Evolutionary conservation across 1,140 invertebrate genomes (phyloP), one percentile per base, ranked within the genome.

Genomic region (Frieseomelitta varia): DNA sequence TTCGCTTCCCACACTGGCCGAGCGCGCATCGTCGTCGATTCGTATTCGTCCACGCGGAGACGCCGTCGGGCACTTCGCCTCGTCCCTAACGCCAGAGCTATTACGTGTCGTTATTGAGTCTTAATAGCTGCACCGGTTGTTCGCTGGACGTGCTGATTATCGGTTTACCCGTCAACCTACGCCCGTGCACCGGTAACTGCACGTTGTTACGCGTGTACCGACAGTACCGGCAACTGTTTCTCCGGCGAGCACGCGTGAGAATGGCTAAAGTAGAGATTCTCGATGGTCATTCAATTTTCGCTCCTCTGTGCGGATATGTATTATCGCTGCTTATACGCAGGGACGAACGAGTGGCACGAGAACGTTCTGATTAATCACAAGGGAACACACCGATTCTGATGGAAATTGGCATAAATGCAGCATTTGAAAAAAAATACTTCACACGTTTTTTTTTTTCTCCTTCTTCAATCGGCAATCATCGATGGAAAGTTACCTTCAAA

Each of bases 31-130:
- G 71, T 63, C 61, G 47, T 72, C 39, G 53, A 86, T 53, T n/a
- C 39, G 27, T 76, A 47, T 61, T 61, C 74, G 15, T 56, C 30
- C 56, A n/a, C 24, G 72, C 21, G 72, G 79, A 51, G 68, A 19
- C 21, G 65, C 65, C 53, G 58, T 27, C 17, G 74, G n/a, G 39
- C 39, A 47, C 39, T 47, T 47, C 51, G 30, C 34, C 55, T 34
- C 24, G 19, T 61, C 10, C 72, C 63, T 56, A 88, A 88, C 86
- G 81, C 86, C 77, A 68, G 86, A 90, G 92, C 91, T 92, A 92
- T 93, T 92, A 93, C 88, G 88, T 88, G 88, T 91, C 91, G 91
- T 94, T 94, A 94, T 93, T 92, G 92, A 89, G 85, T 86, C 90
- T 93, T 93, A 94, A 93, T 93, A 92, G 92, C 90, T 90, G 91